Evolutionary conservation across 2,888 invertebrate genomes (phyloP), one percentile per base, ranked within the genome.

Genomic region (Laothoe populi): DNA sequence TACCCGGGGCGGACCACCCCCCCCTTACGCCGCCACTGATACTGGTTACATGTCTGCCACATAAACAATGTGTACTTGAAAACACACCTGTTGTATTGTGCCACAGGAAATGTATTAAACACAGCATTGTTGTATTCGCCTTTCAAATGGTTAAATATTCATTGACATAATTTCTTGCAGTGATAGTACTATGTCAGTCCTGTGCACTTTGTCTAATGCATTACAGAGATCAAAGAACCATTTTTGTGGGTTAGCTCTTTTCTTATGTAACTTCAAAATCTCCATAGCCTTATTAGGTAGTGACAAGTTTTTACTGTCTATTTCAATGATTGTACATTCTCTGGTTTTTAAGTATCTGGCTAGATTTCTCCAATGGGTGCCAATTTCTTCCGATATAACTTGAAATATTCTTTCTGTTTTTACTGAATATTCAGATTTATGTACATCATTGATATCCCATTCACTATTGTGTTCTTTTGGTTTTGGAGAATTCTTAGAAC

Each of bases 201-300:
- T 83, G 16, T 86, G 74, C 58, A 81, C 69, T 69, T 72, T 80
- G 69, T 91, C 90, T 63, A 92, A 76, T 38, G 90, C 89, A 62
- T 88, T 81, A 72, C 89, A 88, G 1, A 92, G 74, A 11, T 75
- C 72, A 65, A 84, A 83, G 69, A 87, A 88, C 89, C 92, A 91
- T 65, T 74, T 85, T 60, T 88, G 82, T 57, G 78, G 81, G 64
- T 92, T 87, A 44, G 84, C 83, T 62, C 67, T 81, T 0, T 67
- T 61, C 48, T 79, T 75, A 75, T 82, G 90, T 19, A 72, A 63
- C 63, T 83, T 77, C 68, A 92, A 67, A 57, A 90, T 64, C 66
- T 79, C 75, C 38, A 62, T 66, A n/a, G 85, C 86, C 70, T 89
- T 92, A 4, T 72, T 72, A 35, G 66, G 45, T 19, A 81, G 46